Base-by-base conservation (phyloP, 37 sponge, comb jelly and placozoan species). In the Cliona cf. orientalis region DNA sequence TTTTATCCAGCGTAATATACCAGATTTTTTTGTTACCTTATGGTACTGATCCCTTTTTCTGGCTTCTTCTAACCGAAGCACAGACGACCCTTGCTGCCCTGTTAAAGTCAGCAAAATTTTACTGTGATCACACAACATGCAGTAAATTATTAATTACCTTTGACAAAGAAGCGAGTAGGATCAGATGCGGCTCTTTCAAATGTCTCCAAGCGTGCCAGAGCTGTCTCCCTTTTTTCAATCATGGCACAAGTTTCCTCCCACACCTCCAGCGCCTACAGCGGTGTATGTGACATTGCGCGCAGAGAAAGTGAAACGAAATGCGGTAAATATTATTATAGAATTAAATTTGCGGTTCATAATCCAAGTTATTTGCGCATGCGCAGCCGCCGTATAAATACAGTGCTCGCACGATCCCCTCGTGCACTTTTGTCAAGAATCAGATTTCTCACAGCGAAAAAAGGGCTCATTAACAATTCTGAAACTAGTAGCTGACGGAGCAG, bases 121-220 rank as follows among this genome's bases (percentile, higher is more conserved):
- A 4, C 37, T 45, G 37, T 17, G 37, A 36, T 3, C 21, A 3
- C 55, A 33, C 25, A 3, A 21, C 11, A 63, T 2, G 21, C 44
- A 14, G 35, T 64, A n/a, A 19, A 40, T 23, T 25, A 42, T 7
- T 68, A 14, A 17, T 6, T 69, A 89, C 88, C 84, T 84, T 74
- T 89, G 2, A 58, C 61, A 80, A 97, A 97, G 87, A 92, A 86
- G 22, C 98, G 81, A 3, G 77, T 72, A 21, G 98, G 98, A 49
- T 92, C 84, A 49, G 98, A 97, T 40, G 93, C 91, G 0, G 42
- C 23, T 33, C 74, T 86, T 38, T 97, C 98, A 89, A 97, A 97
- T 2, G 46, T 40, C 36, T 95, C 91, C 38, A 97, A 69, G 40
- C 69, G 63, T 42, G 36, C 31, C 17, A 97, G 66, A 5, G 64